These are phyloP conservation scores for Antechinus flavipes DNA, from an alignment of 2,113 vertebrate genomes.

Conservation along the genomic window DNA sequence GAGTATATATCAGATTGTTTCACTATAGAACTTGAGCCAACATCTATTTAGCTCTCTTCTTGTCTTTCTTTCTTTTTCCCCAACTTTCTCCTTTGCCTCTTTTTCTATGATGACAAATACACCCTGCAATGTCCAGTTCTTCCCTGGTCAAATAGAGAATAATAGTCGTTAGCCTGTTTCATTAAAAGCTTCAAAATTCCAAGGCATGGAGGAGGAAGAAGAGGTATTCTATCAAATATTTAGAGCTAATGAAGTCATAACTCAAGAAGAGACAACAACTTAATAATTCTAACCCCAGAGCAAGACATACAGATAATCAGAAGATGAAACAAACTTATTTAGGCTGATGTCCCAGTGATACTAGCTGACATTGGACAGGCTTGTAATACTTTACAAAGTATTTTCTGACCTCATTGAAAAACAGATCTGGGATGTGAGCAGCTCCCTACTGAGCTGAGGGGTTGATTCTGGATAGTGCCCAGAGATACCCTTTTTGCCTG, in stretches of 20 bases:
- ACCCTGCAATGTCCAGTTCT: neutral
- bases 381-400: neutral
- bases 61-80: neutral
- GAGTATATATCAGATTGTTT: neutral
- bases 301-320: neutral
- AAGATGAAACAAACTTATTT: neutral
- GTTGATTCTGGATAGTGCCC: neutral
- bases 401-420: neutral
- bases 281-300: neutral
- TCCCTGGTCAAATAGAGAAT: neutral
- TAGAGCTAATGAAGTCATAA: neutral
- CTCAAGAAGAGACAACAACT: neutral
- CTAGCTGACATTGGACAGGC: neutral
- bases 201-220: neutral
- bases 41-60: neutral
- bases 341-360: neutral
- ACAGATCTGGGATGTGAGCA: neutral
- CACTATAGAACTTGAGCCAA: neutral
- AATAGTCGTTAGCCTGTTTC: neutral
- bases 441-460: neutral
- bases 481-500: neutral
- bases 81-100: neutral
- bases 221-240: neutral
- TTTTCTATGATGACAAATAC: neutral
- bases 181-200: neutral